Percentiles rank a stretch among this genome's conserved stretches.
phyloP scores from a whole-genome alignment of 2,797 vertebrate species.

The Hephaestus fuliginosus region DNA sequence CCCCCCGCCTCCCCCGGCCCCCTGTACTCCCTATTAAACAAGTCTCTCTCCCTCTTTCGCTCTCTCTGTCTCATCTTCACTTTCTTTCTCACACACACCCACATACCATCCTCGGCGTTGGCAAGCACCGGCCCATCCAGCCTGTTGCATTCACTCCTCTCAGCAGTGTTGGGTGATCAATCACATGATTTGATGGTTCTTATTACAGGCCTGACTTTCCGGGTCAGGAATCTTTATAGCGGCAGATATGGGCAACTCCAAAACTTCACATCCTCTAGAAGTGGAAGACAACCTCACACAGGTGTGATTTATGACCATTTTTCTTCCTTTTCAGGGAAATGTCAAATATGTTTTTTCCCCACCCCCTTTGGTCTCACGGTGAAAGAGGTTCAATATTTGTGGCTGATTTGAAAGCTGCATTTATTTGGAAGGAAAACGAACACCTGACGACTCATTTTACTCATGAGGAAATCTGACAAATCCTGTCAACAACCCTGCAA shows the following conservation, averaged over 20 bases:
- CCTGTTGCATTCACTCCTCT: slow-evolving; percentile 73
- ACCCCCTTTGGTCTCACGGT: not conserved
- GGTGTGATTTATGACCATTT: slow-evolving; percentile 79
- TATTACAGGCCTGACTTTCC: slow-evolving; percentile 83
- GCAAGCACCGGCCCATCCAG: slow-evolving; percentile 83
- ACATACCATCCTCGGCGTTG: slow-evolving; percentile 78
- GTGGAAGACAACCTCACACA: slow-evolving; percentile 52
- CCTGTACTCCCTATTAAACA: slow-evolving; percentile 47
- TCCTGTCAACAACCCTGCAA: slow-evolving; percentile 29
- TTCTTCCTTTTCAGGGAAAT: slow-evolving; percentile 56
- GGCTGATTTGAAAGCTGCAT: slow-evolving; percentile 7
- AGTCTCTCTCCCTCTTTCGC: slow-evolving; percentile 52
- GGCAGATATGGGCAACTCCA: slow-evolving; percentile 67
- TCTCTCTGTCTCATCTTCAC: slow-evolving; percentile 53
- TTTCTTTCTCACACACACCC: slow-evolving; percentile 79
- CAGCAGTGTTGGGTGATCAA: slow-evolving; percentile 69
- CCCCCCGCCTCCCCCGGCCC: not conserved
- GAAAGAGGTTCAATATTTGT: slow-evolving; percentile 10
- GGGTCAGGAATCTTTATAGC: slow-evolving; percentile 85
- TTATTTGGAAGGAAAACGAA: slow-evolving; percentile 33
- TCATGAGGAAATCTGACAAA: slow-evolving; percentile 23
- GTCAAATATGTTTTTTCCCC: slow-evolving; percentile 57
- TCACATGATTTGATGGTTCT: slow-evolving; percentile 82
- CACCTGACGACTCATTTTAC: slow-evolving; percentile 8
- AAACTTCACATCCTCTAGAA: slow-evolving; percentile 61